Conservation (phyloP, 2,888 invertebrate genomes). For the Gryllus longicercus region DNA sequence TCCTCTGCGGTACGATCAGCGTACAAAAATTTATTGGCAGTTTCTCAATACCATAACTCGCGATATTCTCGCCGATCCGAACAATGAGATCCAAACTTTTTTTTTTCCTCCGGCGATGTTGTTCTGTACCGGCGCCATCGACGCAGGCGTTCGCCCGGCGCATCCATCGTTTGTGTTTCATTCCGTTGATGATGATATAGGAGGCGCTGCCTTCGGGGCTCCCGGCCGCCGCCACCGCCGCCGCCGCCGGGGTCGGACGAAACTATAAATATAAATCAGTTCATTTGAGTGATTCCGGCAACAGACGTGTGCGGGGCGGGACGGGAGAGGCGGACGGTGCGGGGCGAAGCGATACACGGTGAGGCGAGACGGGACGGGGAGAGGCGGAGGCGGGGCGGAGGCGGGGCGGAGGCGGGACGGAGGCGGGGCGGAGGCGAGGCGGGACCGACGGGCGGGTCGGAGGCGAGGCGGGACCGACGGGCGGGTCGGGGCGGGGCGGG, state of each 20-base stretch:
- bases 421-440: no score
- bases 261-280: conserved; percentile 17
- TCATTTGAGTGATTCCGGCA: background rate
- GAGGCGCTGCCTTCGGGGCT: no score
- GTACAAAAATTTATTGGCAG: conserved; percentile 17
- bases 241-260: background rate
- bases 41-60: conserved; percentile 17
- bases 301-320: background rate
- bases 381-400: no score
- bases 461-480: no score
- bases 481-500: no score
- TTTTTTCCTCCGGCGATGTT: background rate
- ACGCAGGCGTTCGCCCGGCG: background rate
- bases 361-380: no score
- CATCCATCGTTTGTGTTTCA: conserved; percentile 4
- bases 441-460: no score
- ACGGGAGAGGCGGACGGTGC: no score
- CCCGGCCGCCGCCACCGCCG: background rate
- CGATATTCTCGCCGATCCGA: conserved; percentile 2
- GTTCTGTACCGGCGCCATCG: background rate
- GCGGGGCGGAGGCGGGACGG: no score
- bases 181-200: conserved; percentile 17
- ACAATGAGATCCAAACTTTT: background rate
- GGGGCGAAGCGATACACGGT: no score
- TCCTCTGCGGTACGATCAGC: background rate